Evolutionary conservation across 2,113 vertebrate species (phyloP), one percentile per base, ranked within the genome.

Genomic region (Fregata magnificens): DNA sequence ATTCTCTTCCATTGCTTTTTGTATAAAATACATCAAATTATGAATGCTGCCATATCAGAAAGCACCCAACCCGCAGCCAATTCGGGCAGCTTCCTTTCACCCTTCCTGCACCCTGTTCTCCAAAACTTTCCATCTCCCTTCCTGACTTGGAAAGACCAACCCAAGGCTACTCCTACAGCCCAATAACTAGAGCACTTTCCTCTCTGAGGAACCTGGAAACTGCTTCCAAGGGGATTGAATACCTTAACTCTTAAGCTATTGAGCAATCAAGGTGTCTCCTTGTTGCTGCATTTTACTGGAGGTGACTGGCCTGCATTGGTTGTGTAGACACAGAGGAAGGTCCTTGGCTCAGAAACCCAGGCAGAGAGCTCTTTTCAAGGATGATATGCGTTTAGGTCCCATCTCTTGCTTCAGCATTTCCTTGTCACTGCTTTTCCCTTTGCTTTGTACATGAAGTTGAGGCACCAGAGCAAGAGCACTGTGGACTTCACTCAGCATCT

Each of bases 21-120:
- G 11, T 36, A 50, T 10, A 44, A 72, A 88, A 76, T 20, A 4
- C 6, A 79, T 63, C 7, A 67, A n/a, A 71, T n/a, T 49, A 38
- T 55, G 25, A 61, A 29, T 5, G 40, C 1, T 65, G 29, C 1
- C 3, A 1, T 28, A 21, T 10, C 10, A 66, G 50, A 89, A 74
- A 84, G 13, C 5, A 45, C 28, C 10, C 3, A 76, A 42, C 3
- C 2, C 1, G 2, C 13, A 66, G 16, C 1, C 12, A 24, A 15
- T 6, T 17, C 8, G 1, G 14, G 16, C 13, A 36, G 16, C 36
- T 86, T 63, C 12, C 10, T 90, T 80, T 83, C 42, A 49, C 2
- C 5, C 8, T 88, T 61, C 20, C 16, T 76, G 40, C 14, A 19
- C 16, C 4, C 11, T 56, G 2, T 44, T 72, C 15, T 65, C 18